A percentile compares a stretch with the other conserved stretches of the same genome.
These are phyloP conservation scores for Periparus ater DNA, from an alignment of 2,797 vertebrate genomes.

Conservation along the genomic window DNA sequence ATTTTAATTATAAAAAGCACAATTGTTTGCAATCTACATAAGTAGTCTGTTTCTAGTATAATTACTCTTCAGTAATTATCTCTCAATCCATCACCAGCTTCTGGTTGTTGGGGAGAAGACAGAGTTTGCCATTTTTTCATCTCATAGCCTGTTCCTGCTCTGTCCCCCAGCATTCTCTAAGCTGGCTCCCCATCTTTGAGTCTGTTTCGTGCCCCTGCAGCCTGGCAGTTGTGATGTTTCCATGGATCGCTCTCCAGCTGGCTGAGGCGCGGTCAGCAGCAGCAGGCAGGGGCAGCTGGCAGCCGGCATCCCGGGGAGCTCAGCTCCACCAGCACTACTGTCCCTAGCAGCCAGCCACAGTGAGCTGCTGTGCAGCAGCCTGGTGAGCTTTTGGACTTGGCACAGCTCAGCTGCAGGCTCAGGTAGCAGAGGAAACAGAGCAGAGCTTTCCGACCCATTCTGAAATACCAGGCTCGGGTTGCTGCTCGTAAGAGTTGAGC, in stretches of 20 bases:
- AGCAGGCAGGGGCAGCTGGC: constrained; percentile 5
- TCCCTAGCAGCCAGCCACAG: background rate
- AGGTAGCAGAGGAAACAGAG: background rate
- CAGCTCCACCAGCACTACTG: background rate
- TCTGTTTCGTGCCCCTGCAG: background rate
- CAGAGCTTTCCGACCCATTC: rapidly evolving
- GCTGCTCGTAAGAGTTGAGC: background rate
- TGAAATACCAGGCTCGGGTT: background rate
- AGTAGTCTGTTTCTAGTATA: background rate
- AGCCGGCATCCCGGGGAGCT: rapidly evolving
- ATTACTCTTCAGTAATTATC: background rate
- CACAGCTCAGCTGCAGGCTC: rapidly evolving
- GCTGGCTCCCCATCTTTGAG: background rate
- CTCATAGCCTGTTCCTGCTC: background rate
- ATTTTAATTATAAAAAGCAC: no score
- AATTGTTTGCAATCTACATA: background rate
- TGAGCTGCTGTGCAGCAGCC: background rate
- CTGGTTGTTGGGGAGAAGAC: background rate
- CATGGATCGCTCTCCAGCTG: background rate
- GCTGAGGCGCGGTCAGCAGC: background rate
- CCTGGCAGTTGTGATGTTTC: background rate
- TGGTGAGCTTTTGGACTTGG: background rate
- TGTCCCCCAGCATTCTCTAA: background rate
- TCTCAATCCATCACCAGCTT: background rate
- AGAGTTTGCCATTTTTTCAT: background rate